These are phyloP conservation scores for Spilogale gracilis DNA, from an alignment of 2,113 vertebrate genomes.

Conservation along the genomic window DNA sequence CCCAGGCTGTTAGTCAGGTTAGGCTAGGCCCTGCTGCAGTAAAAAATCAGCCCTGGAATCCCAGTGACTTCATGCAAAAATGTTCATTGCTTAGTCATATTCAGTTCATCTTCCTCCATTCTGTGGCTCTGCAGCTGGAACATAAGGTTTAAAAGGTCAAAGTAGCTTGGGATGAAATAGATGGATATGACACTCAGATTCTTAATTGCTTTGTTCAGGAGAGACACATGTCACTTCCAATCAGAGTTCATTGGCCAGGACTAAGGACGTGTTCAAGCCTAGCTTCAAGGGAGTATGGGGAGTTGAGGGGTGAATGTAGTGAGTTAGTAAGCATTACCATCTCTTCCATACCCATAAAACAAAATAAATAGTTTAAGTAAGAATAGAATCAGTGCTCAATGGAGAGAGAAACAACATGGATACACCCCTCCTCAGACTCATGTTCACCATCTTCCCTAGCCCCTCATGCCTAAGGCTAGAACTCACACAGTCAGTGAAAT, in stretches of 20 bases:
- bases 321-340: neutral
- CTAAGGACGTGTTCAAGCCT: neutral
- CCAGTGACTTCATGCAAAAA: neutral
- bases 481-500: neutral
- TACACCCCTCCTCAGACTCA: neutral
- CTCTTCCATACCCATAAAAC: neutral
- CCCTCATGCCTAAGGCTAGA: neutral
- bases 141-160: neutral
- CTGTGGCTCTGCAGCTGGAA: neutral
- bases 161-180: neutral
- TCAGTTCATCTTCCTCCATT: neutral
- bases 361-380: neutral
- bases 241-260: neutral
- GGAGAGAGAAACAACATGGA: neutral
- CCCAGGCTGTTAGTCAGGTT: neutral
- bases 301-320: neutral
- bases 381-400: neutral
- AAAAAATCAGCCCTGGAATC: neutral
- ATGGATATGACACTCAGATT: neutral
- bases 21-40: neutral
- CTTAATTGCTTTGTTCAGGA: constrained; percentile 47
- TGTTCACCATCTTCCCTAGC: neutral
- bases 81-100: neutral
- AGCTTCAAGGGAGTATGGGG: neutral
- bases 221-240: neutral